Evolutionary conservation across 1,140 invertebrate genomes (phyloP).

Genomic region (Paraescarpia echinospica): DNA sequence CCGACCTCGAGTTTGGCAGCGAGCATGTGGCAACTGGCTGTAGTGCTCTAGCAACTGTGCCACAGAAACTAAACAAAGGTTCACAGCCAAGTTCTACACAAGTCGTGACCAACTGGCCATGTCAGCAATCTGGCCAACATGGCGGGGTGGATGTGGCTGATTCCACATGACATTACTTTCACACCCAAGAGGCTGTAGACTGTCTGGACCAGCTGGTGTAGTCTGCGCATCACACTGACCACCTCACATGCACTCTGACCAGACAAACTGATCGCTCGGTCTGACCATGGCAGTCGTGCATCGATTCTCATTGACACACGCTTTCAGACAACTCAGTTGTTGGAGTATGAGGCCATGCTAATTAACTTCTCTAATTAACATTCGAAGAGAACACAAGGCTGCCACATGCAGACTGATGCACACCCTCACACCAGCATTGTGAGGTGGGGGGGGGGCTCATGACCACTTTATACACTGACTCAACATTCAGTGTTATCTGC

Average conservation of each 20-base stretch:
- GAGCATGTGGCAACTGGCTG: too few species aligned
- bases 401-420: background rate
- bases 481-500: too few species aligned
- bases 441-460: too few species aligned
- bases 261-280: background rate
- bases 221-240: background rate
- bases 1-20: too few species aligned
- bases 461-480: too few species aligned
- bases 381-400: background rate
- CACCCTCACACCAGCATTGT: too few species aligned
- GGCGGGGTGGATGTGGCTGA: too few species aligned
- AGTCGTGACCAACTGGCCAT: too few species aligned
- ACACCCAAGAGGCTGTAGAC: background rate
- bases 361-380: slow-evolving; percentile 2
- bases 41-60: too few species aligned
- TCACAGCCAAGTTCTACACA: too few species aligned
- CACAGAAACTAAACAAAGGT: too few species aligned
- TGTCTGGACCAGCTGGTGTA: background rate
- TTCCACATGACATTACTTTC: background rate
- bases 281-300: background rate
- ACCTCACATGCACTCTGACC: background rate
- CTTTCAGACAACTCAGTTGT: background rate
- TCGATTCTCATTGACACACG: background rate
- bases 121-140: too few species aligned
- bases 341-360: background rate